Percentiles rank a stretch among this genome's conserved stretches.
Conservation (phyloP, 2,113 vertebrate species). For the Pteruthius melanotis region DNA sequence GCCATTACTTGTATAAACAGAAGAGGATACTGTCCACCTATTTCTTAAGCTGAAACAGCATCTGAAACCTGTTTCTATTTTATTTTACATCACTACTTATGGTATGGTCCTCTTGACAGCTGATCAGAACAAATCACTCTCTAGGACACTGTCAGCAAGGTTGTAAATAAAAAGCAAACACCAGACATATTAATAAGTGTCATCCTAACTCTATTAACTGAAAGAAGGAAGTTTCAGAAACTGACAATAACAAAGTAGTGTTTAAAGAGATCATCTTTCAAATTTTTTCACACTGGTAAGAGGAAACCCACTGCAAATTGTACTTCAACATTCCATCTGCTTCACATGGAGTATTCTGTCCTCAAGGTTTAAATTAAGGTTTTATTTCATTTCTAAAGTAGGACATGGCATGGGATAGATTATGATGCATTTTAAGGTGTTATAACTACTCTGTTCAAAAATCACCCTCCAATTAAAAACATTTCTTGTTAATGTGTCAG, state of each 20-base stretch:
- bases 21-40: not conserved
- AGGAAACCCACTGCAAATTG: not conserved
- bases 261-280: not conserved
- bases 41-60: not conserved
- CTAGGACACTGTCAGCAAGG: not conserved
- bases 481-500: not conserved
- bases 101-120: not conserved
- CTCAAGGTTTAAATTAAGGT: not conserved
- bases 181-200: not conserved
- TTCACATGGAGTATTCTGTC: not conserved
- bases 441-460: not conserved
- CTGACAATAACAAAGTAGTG: not conserved
- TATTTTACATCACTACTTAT: not conserved
- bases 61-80: not conserved
- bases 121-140: not conserved
- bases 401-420: not conserved
- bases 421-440: not conserved
- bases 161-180: not conserved
- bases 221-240: not conserved
- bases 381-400: not conserved
- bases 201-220: not conserved
- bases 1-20: not conserved
- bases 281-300: not conserved
- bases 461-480: fast-evolving
- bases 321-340: not conserved